These are phyloP conservation scores for Heterohyrax brucei DNA, from an alignment of 2,797 vertebrate species.

Conservation along the genomic window DNA sequence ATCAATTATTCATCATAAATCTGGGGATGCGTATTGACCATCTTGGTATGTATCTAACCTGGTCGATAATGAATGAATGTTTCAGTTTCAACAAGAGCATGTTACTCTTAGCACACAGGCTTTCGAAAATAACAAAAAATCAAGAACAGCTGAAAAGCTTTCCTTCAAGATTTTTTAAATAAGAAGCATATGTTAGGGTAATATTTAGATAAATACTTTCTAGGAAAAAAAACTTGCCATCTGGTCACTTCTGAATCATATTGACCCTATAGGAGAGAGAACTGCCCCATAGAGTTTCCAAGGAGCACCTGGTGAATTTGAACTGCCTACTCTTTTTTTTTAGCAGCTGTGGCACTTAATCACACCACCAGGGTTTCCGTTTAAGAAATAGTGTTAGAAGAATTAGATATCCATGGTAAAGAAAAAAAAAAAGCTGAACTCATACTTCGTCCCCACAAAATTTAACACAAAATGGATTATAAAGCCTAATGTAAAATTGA, in stretches of 20 bases:
- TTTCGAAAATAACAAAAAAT: background rate
- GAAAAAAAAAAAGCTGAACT: background rate
- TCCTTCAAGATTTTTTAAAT: slow-evolving; percentile 58
- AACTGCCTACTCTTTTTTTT: too few relatives aligned
- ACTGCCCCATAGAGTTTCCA: too few relatives aligned
- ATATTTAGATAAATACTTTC: background rate
- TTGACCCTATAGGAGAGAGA: too few relatives aligned
- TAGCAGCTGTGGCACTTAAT: too few relatives aligned
- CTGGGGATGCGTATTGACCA: slow-evolving; percentile 77
- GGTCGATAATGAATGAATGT: slow-evolving; percentile 67
- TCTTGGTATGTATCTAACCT: slow-evolving; percentile 72
- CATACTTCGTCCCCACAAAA: background rate
- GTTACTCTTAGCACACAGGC: slow-evolving; percentile 47
- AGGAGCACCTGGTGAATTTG: too few relatives aligned
- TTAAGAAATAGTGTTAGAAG: background rate
- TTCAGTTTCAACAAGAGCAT: slow-evolving; percentile 66
- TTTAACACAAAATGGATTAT: background rate
- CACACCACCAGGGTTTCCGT: too few relatives aligned
- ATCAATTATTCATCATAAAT: slow-evolving; percentile 88
- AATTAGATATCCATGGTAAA: background rate
- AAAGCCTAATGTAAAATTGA: background rate
- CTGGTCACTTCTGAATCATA: too few relatives aligned
- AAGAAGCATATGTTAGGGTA: background rate
- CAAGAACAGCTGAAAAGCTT: background rate
- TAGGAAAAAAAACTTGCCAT: background rate